Percentiles rank a stretch among this genome's conserved stretches.
phyloP scores from a whole-genome alignment of 2,797 vertebrate genomes.

The Chaetophractus vellerosus region DNA sequence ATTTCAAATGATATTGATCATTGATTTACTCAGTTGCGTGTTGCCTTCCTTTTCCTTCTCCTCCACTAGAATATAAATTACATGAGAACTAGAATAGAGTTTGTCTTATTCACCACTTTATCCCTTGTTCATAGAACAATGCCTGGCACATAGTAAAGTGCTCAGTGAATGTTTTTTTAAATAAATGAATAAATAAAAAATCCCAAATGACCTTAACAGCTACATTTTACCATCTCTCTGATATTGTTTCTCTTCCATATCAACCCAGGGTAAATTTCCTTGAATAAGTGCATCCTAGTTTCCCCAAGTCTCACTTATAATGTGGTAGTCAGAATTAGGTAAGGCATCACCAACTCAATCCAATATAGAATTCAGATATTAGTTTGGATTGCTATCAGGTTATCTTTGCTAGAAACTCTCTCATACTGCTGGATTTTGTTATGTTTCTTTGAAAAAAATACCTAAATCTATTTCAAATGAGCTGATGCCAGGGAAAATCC shows the following conservation, averaged over 20 bases:
- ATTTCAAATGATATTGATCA: background rate
- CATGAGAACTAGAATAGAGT: background rate
- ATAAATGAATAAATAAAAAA: constrained; percentile 56
- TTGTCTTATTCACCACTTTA: constrained; percentile 50
- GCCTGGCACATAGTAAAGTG: background rate
- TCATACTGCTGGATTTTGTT: constrained; percentile 11
- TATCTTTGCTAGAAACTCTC: background rate
- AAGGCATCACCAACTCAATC: background rate
- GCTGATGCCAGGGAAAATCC: background rate
- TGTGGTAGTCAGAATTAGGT: background rate
- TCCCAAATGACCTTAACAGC: background rate
- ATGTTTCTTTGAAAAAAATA: constrained; percentile 15
- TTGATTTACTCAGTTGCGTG: background rate
- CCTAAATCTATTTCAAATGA: constrained; percentile 38
- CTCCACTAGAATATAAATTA: background rate
- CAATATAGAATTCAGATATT: background rate
- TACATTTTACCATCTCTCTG: background rate
- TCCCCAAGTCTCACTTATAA: background rate
- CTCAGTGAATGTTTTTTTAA: constrained; percentile 43
- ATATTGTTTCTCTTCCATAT: background rate
- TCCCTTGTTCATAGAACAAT: constrained; percentile 42
- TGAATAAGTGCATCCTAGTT: background rate
- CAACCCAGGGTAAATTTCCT: background rate
- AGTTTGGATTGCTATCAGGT: background rate
- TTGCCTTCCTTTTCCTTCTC: background rate